Percentiles rank a stretch among this genome's conserved stretches.
phyloP scores from a whole-genome alignment of 1,140 invertebrate species.

The Hesperophylax magnus region DNA sequence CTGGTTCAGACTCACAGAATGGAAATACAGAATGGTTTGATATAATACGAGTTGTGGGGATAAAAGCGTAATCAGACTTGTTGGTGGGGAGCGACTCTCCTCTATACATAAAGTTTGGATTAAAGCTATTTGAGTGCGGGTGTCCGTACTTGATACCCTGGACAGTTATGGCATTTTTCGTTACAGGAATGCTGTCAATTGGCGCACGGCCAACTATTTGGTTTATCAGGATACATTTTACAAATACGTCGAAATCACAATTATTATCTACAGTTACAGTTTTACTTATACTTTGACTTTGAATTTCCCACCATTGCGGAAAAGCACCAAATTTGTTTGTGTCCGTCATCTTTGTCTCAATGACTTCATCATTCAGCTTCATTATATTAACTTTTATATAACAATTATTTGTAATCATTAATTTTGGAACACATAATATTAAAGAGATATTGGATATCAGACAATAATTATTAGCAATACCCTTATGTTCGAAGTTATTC shows the following conservation, averaged over 20 bases:
- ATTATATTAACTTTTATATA: constrained; percentile 36
- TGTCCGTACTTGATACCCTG: constrained; percentile 74
- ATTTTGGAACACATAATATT: constrained; percentile 73
- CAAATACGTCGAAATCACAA: constrained; percentile 72
- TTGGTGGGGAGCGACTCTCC: constrained; percentile 67
- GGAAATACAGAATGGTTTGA: constrained; percentile 57
- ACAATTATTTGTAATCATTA: constrained; percentile 71
- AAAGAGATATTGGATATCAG: constrained; percentile 76
- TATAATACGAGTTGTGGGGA: constrained; percentile 71
- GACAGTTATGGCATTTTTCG: constrained; percentile 73
- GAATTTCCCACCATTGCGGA: constrained; percentile 69
- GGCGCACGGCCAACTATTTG: constrained; percentile 73
- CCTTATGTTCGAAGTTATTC: constrained; percentile 71
- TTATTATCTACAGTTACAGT: constrained; percentile 72
- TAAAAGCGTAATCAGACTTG: constrained; percentile 74
- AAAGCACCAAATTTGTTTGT: constrained; percentile 73
- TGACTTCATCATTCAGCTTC: constrained; percentile 65
- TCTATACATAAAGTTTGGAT: constrained; percentile 69
- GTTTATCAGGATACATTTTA: constrained; percentile 72
- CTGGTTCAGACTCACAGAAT: constrained; percentile 49
- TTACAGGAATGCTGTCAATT: constrained; percentile 76
- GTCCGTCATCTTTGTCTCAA: constrained; percentile 65
- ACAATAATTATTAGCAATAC: constrained; percentile 73
- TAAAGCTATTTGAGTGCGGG: constrained; percentile 75
- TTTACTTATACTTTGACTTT: constrained; percentile 70